These are phyloP conservation scores for Florisuga fusca DNA, from an alignment of 2,797 vertebrate species.

Conservation along the genomic window DNA sequence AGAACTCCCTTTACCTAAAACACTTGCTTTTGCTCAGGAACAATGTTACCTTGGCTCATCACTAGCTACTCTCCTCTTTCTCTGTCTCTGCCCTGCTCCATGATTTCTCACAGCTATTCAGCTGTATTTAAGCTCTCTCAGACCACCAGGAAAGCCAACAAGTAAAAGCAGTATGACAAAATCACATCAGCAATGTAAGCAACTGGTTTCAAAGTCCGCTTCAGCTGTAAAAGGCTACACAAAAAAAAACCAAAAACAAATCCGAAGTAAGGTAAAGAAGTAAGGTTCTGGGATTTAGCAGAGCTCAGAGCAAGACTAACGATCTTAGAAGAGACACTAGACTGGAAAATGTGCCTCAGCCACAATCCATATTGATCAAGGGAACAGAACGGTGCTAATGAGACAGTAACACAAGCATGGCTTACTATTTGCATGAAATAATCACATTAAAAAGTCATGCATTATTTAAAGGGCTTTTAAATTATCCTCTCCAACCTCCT, in stretches of 20 bases:
- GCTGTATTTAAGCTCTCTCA: not conserved
- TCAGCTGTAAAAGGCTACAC: not conserved
- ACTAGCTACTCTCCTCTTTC: not conserved
- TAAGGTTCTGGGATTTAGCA: not conserved
- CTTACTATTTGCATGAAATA: constrained; percentile 38
- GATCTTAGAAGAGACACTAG: not conserved
- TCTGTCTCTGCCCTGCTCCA: not conserved
- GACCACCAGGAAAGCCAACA: not conserved
- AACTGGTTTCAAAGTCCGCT: constrained; percentile 46
- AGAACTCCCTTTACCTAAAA: not conserved
- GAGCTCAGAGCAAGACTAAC: not conserved
- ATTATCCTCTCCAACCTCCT: not conserved
- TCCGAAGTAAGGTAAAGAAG: not conserved
- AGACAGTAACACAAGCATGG: constrained; percentile 35
- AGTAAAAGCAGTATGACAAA: not conserved
- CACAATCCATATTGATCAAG: constrained; percentile 57
- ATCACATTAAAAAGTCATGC: not conserved
- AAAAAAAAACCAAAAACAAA: rapidly evolving
- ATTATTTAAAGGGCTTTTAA: constrained; percentile 37
- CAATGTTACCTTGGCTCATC: not conserved
- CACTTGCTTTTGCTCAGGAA: not conserved
- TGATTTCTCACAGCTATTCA: not conserved
- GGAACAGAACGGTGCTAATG: constrained; percentile 4
- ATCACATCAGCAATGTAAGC: not conserved
- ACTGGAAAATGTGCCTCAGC: constrained; percentile 17